Evolutionary conservation across 2,888 invertebrate genomes (phyloP).

Genomic region (Agrilus mali): DNA sequence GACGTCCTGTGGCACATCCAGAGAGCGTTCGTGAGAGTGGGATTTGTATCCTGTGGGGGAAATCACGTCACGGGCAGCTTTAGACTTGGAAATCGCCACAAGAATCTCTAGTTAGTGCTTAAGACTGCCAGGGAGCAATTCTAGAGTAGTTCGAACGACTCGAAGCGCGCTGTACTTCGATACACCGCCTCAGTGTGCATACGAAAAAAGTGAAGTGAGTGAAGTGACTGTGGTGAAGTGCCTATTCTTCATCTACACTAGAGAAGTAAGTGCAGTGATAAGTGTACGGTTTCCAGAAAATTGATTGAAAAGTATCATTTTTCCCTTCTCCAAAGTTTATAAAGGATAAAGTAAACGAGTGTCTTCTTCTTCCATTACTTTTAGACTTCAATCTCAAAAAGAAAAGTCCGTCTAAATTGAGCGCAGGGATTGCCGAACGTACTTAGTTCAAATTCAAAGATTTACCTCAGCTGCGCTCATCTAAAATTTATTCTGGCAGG

Average conservation of each 20-base stretch:
- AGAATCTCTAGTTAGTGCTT: constrained; percentile 34
- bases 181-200: constrained; percentile 26
- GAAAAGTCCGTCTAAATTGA: no score
- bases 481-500: no score
- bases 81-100: constrained; percentile 31
- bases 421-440: not conserved
- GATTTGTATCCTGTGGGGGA: constrained; percentile 21
- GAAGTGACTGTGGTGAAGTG: constrained; percentile 28
- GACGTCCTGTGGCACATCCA: constrained; percentile 19
- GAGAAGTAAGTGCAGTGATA: constrained; percentile 24
- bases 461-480: no score
- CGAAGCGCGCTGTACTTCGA: constrained; percentile 32
- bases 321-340: not conserved
- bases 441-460: not conserved
- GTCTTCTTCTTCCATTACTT: no score
- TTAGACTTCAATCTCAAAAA: no score
- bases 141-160: constrained; percentile 34
- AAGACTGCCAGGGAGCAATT: constrained; percentile 34
- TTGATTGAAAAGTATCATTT: not conserved
- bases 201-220: constrained; percentile 25
- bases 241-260: constrained; percentile 21
- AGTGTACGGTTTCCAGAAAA: not conserved
- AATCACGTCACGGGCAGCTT: constrained; percentile 27
- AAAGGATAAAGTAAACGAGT: not conserved
- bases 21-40: constrained; percentile 14